Percentiles rank a stretch among this genome's conserved stretches.
phyloP scores from a whole-genome alignment of 2,888 invertebrate genomes.

The Carpatolechia fugitivella region DNA sequence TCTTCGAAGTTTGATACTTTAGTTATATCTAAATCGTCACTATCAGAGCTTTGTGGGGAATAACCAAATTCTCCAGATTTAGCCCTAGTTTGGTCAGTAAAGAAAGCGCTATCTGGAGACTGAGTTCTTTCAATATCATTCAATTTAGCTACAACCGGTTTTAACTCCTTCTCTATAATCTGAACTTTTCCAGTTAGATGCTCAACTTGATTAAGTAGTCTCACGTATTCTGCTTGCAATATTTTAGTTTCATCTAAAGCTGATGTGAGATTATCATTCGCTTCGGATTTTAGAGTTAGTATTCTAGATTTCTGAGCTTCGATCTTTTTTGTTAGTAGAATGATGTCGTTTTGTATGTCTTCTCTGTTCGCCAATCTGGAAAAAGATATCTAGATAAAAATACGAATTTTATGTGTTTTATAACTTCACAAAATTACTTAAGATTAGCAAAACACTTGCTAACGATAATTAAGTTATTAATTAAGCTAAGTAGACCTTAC shows the following conservation, averaged over 20 bases:
- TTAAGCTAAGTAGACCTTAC: too few relatives aligned
- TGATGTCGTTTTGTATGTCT: conserved; percentile 88
- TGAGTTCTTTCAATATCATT: conserved; percentile 69
- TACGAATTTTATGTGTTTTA: not conserved
- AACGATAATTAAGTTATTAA: too few relatives aligned
- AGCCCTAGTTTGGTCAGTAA: conserved; percentile 75
- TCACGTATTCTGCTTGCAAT: conserved; percentile 82
- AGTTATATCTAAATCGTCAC: conserved; percentile 63
- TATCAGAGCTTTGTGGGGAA: conserved; percentile 71
- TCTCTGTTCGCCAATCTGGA: conserved; percentile 88
- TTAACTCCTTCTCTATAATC: conserved; percentile 82
- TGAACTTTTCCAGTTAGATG: conserved; percentile 83
- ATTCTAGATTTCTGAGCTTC: conserved; percentile 83
- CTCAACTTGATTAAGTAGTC: conserved; percentile 78
- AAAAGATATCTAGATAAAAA: not conserved
- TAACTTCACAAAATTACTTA: too few relatives aligned
- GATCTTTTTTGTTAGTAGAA: conserved; percentile 82
- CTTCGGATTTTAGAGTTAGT: conserved; percentile 83
- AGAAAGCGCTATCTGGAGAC: conserved; percentile 73
- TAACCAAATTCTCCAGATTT: conserved; percentile 73
- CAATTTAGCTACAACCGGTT: conserved; percentile 61
- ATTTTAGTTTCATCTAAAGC: conserved; percentile 85
- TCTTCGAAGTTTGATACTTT: conserved; percentile 60
- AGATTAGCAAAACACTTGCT: too few relatives aligned
- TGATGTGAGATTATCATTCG: conserved; percentile 81